These are phyloP conservation scores for Scolopax rusticola DNA, from an alignment of 2,797 vertebrate genomes.

Conservation along the genomic window DNA sequence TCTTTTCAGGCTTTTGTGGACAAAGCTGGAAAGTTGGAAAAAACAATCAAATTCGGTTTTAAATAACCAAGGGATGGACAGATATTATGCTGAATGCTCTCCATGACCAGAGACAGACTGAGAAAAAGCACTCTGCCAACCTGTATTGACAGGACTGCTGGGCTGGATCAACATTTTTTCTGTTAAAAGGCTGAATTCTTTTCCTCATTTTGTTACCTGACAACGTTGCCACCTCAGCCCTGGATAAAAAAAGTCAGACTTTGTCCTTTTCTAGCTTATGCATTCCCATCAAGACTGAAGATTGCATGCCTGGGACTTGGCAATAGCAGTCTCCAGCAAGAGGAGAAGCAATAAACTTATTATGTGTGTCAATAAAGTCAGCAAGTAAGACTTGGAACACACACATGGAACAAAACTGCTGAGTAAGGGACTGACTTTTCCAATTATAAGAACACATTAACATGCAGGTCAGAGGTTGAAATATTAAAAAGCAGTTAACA, in stretches of 20 bases:
- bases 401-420: slow-evolving; percentile 54
- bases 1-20: not conserved
- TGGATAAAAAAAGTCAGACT: not conserved
- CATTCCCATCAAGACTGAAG: not conserved
- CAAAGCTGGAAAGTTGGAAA: not conserved
- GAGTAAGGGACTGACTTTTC: slow-evolving; percentile 58
- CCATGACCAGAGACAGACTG: not conserved
- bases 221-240: not conserved
- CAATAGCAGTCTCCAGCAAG: slow-evolving; percentile 4
- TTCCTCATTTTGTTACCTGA: not conserved
- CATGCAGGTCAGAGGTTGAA: slow-evolving; percentile 50
- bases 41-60: not conserved
- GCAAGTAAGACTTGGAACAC: slow-evolving; percentile 54
- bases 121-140: not conserved
- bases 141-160: not conserved
- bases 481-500: slow-evolving; percentile 52
- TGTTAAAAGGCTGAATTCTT: not conserved
- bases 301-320: slow-evolving; percentile 17
- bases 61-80: not conserved
- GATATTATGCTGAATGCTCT: not conserved
- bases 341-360: slow-evolving; percentile 44
- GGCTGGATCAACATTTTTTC: not conserved
- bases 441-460: slow-evolving; percentile 62
- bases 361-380: slow-evolving; percentile 57
- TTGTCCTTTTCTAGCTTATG: not conserved